phyloP scores from a whole-genome alignment of 2,888 invertebrate genomes.

The Ethmia dodecea region DNA sequence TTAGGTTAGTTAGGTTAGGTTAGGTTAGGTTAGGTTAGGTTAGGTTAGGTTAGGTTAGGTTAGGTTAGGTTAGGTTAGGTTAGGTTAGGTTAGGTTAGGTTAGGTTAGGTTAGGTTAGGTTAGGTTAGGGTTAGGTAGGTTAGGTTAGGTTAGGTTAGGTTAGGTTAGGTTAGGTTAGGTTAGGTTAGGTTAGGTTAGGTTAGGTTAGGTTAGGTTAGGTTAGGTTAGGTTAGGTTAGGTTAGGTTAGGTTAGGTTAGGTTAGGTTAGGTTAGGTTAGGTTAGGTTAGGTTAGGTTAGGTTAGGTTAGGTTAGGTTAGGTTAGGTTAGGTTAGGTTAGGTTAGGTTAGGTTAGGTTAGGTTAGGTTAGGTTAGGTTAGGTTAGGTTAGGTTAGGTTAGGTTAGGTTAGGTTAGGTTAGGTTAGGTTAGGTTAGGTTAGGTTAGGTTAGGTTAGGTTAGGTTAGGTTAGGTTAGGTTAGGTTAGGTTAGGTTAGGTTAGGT shows the following conservation, averaged over 20 bases:
- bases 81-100: slow-evolving; percentile 18
- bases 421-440: slow-evolving; percentile 14
- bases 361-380: slow-evolving; percentile 14
- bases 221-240: slow-evolving; percentile 16
- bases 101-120: slow-evolving; percentile 18
- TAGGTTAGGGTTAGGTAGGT: slow-evolving; percentile 16
- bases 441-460: slow-evolving; percentile 15
- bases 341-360: slow-evolving; percentile 11
- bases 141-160: slow-evolving; percentile 18
- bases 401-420: slow-evolving; percentile 14
- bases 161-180: slow-evolving; percentile 19
- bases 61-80: slow-evolving; percentile 17
- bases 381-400: slow-evolving; percentile 10
- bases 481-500: slow-evolving; percentile 14
- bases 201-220: slow-evolving; percentile 18
- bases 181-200: slow-evolving; percentile 18
- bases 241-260: slow-evolving; percentile 16
- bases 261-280: slow-evolving; percentile 19
- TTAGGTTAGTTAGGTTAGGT: slow-evolving; percentile 16
- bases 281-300: slow-evolving; percentile 16
- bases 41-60: slow-evolving; percentile 17
- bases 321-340: slow-evolving; percentile 15
- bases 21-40: slow-evolving; percentile 16
- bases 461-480: slow-evolving; percentile 16
- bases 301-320: slow-evolving; percentile 14